A percentile compares a stretch with the other conserved stretches of the same genome.
These are phyloP conservation scores for Alectura lathami DNA, from an alignment of 2,113 vertebrate species.

Conservation along the genomic window DNA sequence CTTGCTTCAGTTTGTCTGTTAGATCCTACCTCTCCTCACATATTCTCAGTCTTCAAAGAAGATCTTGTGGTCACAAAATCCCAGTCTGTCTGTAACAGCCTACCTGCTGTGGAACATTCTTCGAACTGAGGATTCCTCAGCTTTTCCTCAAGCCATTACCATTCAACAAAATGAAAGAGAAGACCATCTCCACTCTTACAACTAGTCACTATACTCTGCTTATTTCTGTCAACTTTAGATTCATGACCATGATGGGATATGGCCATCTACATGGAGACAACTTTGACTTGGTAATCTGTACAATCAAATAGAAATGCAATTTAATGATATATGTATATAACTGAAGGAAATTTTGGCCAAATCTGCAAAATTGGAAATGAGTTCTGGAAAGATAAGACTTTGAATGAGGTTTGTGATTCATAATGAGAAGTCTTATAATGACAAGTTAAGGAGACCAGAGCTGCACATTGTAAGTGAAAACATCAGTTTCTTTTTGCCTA, in stretches of 20 bases:
- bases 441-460: not conserved
- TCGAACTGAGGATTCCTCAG: not conserved
- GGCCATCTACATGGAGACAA: not conserved
- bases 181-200: not conserved
- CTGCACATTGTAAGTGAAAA: not conserved
- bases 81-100: not conserved
- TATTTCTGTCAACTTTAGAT: not conserved
- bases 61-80: not conserved
- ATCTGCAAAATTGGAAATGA: not conserved
- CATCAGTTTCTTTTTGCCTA: not conserved
- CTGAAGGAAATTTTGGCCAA: not conserved
- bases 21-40: not conserved
- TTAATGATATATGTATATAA: not conserved
- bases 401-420: not conserved
- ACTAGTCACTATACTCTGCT: fast-evolving
- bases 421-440: not conserved
- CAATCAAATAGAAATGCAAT: not conserved
- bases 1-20: not conserved
- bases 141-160: not conserved
- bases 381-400: not conserved
- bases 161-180: not conserved
- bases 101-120: not conserved
- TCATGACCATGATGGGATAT: too few species aligned
- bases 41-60: not conserved
- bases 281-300: not conserved